phyloP scores from a whole-genome alignment of 37 sponge, comb jelly and placozoan species.

The Sycon ciliatum region DNA sequence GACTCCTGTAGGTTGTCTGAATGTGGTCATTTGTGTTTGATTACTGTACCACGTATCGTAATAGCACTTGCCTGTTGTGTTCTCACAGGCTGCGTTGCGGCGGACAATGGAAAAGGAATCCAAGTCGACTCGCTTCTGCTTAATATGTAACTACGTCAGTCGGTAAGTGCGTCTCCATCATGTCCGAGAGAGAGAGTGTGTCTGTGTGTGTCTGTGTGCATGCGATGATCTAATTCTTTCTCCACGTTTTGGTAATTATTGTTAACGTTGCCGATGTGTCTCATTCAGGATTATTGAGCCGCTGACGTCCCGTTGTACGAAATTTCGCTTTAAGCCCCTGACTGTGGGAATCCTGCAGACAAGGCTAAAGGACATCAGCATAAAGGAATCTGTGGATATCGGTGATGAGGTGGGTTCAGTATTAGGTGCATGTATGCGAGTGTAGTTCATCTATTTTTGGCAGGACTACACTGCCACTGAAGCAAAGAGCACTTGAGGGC shows the following conservation, averaged over 20 bases:
- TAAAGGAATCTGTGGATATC: constrained; percentile 54
- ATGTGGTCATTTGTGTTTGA: not conserved
- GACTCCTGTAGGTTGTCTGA: too few species aligned
- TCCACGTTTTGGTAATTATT: not conserved
- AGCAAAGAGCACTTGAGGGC: too few species aligned
- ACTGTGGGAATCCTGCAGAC: constrained; percentile 39
- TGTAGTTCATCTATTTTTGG: too few species aligned
- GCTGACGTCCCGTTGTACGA: constrained; percentile 92
- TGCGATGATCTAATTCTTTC: not conserved
- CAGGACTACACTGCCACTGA: too few species aligned
- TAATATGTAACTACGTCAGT: constrained; percentile 99
- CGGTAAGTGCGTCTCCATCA: too few species aligned
- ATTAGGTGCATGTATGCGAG: too few species aligned
- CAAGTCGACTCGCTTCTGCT: constrained; percentile 93
- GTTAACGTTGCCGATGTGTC: not conserved
- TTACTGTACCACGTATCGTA: not conserved
- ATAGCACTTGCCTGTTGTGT: not conserved
- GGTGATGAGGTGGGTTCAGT: too few species aligned
- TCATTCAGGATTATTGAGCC: constrained; percentile 90
- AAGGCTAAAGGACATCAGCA: constrained; percentile 60
- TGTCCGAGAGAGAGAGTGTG: too few species aligned
- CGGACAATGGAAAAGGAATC: constrained; percentile 95
- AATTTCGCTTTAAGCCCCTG: constrained; percentile 97
- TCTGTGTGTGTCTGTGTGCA: constrained; percentile 2
- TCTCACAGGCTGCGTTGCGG: constrained; percentile 79